Evolutionary conservation across 1,140 invertebrate genomes (phyloP), one percentile per base, ranked within the genome.

Genomic region (Oncopodura yosiiana): DNA sequence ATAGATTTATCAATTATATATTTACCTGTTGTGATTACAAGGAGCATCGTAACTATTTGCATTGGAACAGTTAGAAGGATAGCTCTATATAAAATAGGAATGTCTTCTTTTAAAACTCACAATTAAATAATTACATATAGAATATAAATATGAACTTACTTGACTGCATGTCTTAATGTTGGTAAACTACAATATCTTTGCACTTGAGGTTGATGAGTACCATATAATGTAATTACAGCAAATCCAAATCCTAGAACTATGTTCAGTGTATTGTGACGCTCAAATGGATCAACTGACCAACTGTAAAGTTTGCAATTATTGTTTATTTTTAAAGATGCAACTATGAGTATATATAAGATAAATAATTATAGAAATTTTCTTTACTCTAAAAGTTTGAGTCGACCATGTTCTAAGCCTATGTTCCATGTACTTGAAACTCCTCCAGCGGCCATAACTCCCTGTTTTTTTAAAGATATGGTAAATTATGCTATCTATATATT

Each of bases 161-260:
- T 55, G 6, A 51, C 11, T 3, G 56, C 62, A 30, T 41, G 21
- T 37, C 27, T 49, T 19, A 56, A 24, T 12, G 53, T 54, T 12
- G 53, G 53, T 0, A 65, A 45, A 29, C 62, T 62, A 26, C 62
- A 65, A 26, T 71, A 72, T 51, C 76, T 56, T 57, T 78, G 76
- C 5, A 77, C 70, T 63, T 74, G 72, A 0, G 74, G 68, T 63
- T 78, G 76, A 60, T 75, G 75, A 12, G 71, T 70, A 2, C 72
- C 74, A 64, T 71, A 76, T n/a, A 74, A 67, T 26, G 69, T 67
- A 2, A 75, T 63, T 68, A 71, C 71, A 1, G 69, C 72, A 57
- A 78, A 74, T 37, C 66, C 68, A 24, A 69, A 71, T 3, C 75
- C 75, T 54, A 78, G 62, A 1, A 68, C 63, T 4, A 76, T 65